Evolutionary conservation across 2,113 vertebrate species (phyloP), one percentile per base, ranked within the genome.

Genomic region (Centrocercus urophasianus): DNA sequence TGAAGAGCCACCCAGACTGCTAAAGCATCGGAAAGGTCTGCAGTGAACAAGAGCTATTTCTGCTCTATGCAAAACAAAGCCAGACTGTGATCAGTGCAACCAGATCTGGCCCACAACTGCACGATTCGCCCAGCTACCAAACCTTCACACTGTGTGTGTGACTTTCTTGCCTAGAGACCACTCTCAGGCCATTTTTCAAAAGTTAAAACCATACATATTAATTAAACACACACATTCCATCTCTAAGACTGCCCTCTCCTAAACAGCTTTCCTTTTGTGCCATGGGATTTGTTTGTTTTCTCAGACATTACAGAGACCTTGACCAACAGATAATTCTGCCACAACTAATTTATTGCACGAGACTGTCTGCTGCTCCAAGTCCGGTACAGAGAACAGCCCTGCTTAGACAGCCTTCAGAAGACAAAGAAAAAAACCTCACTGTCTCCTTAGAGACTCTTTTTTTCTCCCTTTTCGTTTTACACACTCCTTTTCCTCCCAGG

Each of bases 271-370:
- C 56, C 25, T 83, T 30, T 67, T 83, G 30, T 0, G 0, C 57
- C 74, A 40, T 47, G 36, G 43, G 36, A 81, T 59, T 79, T 56
- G 47, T 90, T 96, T 90, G 81, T 86, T 93, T 94, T 80, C 73
- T 86, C 88, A 54, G 78, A 43, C 40, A 60, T 80, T 88, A 89
- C 28, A 64, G 30, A 70, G 94, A 76, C 66, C 48, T 82, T 93
- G 89, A 85, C 91, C 70, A 12, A 83, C 28, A 89, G 50, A 86
- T 94, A 95, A 95, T 71, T 93, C 76, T 88, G 85, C 38, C 79
- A 76, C 32, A 71, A 40, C 7, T 81, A 38, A 90, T 85, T 89
- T 86, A 75, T 75, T 88, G 75, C 89, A 52, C 87, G 86, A 73
- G 42, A 63, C 16, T 28, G 12, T 74, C 70, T 43, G 13, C 59